Evolutionary conservation across 2,888 invertebrate species (phyloP), one percentile per base, ranked within the genome.

Genomic region (Catocala sponsa): DNA sequence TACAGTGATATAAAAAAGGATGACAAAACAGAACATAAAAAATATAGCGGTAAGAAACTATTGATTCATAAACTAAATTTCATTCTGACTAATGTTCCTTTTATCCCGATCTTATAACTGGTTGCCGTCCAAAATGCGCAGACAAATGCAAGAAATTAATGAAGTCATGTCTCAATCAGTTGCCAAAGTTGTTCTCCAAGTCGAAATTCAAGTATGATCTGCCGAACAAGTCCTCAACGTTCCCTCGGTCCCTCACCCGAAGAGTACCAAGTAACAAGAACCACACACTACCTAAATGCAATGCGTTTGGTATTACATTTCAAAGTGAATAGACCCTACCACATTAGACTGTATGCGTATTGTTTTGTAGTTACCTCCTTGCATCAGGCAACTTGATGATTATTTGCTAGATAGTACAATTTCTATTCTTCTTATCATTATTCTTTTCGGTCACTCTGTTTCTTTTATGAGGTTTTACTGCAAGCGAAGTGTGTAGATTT

Each of bases 221-320:
- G 56, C 83, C 86, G 58, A 82, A 80, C 76, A 94, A 93, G 81
- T 88, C 89, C 51, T 91, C 86, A 5, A 94, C 94, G 33, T 94
- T 94, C 70, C 94, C 94, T 0, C 86, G 94, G 25, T 85, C 90
- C 50, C 69, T 89, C 60, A 74, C 85, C 11, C 82, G 91, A 68
- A 85, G 86, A 76, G 77, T 85, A 50, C 83, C 86, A 70, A 87
- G 79, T 82, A 88, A 85, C 88, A 94, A 91, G 90, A 91, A 88
- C 70, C 93, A 94, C 81, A 94, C 94, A 56, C 85, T 94, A 76
- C 94, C 94, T 80, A 94, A 94, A 83, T 92, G 94, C 88, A 87
- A 82, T 76, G 76, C 79, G 76, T 82, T 82, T 84, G 90, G 90
- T 90, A 89, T 71, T 60, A 64, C 62, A 69, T 63, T 67, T 64